phyloP scores from a whole-genome alignment of 1,140 invertebrate species.

The Dryas iulia region DNA sequence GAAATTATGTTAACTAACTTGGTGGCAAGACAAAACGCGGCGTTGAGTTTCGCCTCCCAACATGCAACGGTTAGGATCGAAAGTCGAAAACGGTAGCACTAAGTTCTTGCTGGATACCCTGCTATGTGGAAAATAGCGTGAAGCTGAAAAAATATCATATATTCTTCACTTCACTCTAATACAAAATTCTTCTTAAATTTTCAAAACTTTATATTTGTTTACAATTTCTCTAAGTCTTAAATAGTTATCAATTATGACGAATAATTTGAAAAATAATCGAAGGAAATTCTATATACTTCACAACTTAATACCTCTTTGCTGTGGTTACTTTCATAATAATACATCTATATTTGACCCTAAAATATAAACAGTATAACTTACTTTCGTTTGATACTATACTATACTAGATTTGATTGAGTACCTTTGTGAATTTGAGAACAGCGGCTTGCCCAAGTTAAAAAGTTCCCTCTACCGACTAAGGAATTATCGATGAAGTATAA shows the following conservation, averaged over 20 bases:
- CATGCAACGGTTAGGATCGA: too few species aligned
- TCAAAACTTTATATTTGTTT: too few species aligned
- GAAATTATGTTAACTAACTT: too few species aligned
- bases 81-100: too few species aligned
- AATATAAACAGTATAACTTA: not conserved
- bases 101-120: too few species aligned
- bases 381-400: not conserved
- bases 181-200: too few species aligned
- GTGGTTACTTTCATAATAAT: not conserved
- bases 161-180: too few species aligned
- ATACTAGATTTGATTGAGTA: slow-evolving; percentile 11
- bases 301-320: not conserved
- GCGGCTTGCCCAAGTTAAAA: slow-evolving; percentile 17
- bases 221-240: too few species aligned
- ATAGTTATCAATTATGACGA: not conserved
- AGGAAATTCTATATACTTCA: not conserved
- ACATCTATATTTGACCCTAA: not conserved
- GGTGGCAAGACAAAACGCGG: too few species aligned
- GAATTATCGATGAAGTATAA: slow-evolving; percentile 21
- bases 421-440: slow-evolving; percentile 25
- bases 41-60: too few species aligned
- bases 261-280: not conserved
- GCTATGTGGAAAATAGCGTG: too few species aligned
- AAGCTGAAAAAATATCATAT: too few species aligned
- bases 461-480: slow-evolving; percentile 14